Percentiles rank a stretch among this genome's conserved stretches.
These are phyloP conservation scores for Egretta garzetta DNA, from an alignment of 2,113 vertebrate species.

Conservation along the genomic window DNA sequence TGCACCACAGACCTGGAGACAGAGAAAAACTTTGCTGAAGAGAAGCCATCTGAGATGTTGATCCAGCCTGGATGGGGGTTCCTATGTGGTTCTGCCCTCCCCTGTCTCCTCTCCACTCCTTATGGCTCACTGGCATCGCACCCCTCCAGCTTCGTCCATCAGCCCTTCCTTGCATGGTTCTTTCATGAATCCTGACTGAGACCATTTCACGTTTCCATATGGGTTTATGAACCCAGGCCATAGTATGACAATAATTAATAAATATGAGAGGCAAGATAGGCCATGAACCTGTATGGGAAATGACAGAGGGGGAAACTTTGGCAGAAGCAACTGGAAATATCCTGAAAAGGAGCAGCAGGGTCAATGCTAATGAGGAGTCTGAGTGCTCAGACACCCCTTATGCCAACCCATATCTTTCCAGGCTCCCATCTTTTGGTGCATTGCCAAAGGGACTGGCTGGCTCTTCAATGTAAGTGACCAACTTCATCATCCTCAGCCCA, in stretches of 20 bases:
- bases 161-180: background rate
- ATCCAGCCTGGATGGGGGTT: background rate
- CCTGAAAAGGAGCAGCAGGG: background rate
- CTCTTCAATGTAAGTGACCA: background rate
- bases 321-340: background rate
- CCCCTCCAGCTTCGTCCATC: background rate
- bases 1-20: background rate
- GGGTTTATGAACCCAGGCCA: background rate
- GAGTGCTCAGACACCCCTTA: background rate
- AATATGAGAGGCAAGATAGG: background rate
- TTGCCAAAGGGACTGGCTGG: background rate
- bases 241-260: background rate
- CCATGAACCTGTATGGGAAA: background rate
- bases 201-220: background rate
- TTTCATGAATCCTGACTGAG: background rate
- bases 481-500: background rate
- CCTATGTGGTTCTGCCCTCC: background rate
- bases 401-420: background rate
- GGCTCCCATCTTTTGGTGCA: background rate
- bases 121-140: background rate
- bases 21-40: background rate
- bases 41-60: background rate
- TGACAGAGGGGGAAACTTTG: background rate
- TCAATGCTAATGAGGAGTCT: background rate
- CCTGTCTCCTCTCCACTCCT: background rate